Percentiles rank a stretch among this genome's conserved stretches.
Evolutionary conservation across 1,140 invertebrate genomes (phyloP).

Genomic region (Bursaphelenchus mucronatus): DNA sequence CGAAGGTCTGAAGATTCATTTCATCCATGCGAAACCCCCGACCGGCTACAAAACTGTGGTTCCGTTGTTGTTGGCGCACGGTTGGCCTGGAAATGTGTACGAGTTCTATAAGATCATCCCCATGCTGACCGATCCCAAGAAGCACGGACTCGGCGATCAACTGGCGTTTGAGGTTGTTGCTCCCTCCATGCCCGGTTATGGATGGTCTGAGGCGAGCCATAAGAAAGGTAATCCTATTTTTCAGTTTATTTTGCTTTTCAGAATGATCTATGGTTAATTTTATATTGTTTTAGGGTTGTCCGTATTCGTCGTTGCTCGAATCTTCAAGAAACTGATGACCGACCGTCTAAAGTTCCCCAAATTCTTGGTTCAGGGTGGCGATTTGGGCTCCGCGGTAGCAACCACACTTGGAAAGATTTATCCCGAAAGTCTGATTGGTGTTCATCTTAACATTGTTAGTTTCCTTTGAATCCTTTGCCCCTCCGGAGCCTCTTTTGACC

Average conservation of each 20-base stretch:
- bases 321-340: conserved; percentile 78
- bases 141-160: conserved; percentile 65
- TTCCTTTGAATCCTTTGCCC: too few species aligned
- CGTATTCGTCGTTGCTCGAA: conserved; percentile 67
- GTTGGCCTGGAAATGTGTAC: conserved; percentile 75
- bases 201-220: conserved; percentile 48
- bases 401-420: too few species aligned
- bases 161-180: conserved; percentile 75
- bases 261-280: too few species aligned
- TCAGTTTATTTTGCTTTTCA: too few species aligned
- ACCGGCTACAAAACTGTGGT: conserved; percentile 47
- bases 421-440: too few species aligned
- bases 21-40: conserved; percentile 42
- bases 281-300: conserved; percentile 17
- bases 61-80: conserved; percentile 71
- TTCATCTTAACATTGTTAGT: too few species aligned
- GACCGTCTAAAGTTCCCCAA: conserved; percentile 74
- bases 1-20: conserved; percentile 67
- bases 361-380: conserved; percentile 77
- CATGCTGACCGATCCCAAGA: conserved; percentile 69
- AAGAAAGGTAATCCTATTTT: conserved; percentile 31
- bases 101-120: conserved; percentile 80
- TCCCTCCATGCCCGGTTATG: conserved; percentile 78
- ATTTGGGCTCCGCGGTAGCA: conserved; percentile 61
- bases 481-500: too few species aligned